phyloP scores from a whole-genome alignment of 2,797 vertebrate genomes.

The Tragopan temminckii region DNA sequence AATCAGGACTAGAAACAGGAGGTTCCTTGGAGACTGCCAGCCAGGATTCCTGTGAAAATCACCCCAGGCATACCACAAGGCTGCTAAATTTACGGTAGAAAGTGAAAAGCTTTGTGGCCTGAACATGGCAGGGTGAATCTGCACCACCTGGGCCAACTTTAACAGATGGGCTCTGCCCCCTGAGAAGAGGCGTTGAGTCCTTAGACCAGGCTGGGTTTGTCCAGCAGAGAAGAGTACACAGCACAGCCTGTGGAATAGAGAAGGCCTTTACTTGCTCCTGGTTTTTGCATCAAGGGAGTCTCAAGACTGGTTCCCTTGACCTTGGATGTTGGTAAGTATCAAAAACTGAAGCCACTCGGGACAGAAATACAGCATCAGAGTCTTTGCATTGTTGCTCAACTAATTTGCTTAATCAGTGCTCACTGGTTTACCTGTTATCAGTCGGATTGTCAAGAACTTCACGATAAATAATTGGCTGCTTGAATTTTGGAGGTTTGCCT shows the following conservation, averaged over 20 bases:
- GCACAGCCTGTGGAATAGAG: fast-evolving
- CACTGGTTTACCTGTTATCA: neutral
- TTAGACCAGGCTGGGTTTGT: neutral
- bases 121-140: fast-evolving
- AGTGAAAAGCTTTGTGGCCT: neutral
- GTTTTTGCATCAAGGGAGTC: neutral
- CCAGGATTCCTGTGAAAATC: neutral
- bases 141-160: neutral
- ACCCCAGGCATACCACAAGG: neutral
- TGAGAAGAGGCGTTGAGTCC: neutral
- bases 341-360: neutral
- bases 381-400: neutral
- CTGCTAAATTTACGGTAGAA: neutral
- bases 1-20: neutral
- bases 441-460: neutral
- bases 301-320: neutral
- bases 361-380: fast-evolving
- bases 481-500: neutral
- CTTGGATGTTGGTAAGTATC: neutral
- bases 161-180: neutral
- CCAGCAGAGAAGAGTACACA: neutral
- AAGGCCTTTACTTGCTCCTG: neutral
- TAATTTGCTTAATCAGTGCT: neutral
- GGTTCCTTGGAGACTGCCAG: neutral
- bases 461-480: neutral